Base-by-base conservation (phyloP, 2,113 vertebrate genomes). In the Limanda limanda region DNA sequence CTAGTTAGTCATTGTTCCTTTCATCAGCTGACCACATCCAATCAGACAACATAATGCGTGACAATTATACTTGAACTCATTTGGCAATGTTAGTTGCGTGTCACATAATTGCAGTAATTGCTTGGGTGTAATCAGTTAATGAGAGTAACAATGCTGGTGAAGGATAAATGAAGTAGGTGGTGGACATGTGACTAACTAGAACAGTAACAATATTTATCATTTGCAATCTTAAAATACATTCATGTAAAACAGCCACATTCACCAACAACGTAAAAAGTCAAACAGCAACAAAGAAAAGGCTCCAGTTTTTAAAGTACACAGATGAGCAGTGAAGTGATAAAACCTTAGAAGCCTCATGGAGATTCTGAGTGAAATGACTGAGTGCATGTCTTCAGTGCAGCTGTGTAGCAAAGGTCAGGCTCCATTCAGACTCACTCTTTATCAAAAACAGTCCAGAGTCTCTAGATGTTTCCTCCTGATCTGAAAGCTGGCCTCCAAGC, bases 271-370 rank as follows among this genome's bases (percentile, higher is more conserved):
- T 79, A 71, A 68, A 68, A 25, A 18, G 47, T 65, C 60, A 55
- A 40, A 27, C 3, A 2, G 20, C 14, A 55, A 7, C 15, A 31
- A 57, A 51, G 60, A 64, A 83, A 89, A 89, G 78, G 80, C 87
- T 88, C 83, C 59, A 25, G 18, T 17, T 78, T 66, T 47, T 35
- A 51, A 55, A 42, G 72, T 10, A 0, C 24, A 59, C 59, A 76
- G 37, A 45, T 57, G 42, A 68, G 23, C 54, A 64, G 31, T 60
- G 35, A 76, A 81, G 27, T 61, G 0, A 68, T 62, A 35, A 7
- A 63, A 68, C 0, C 0, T 0, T 57, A 74, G 35, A 10, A 71
- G 68, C 64, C 0, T 14, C 63, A 60, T 11, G 6, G 10, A 51
- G 68, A 48, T 45, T 68, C 55, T 78, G 55, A 55, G 63, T 58